A percentile compares a stretch with the other conserved stretches of the same genome.
Evolutionary conservation across 2,888 invertebrate species (phyloP).

Genomic region (Hirtodrosophila confusa): DNA sequence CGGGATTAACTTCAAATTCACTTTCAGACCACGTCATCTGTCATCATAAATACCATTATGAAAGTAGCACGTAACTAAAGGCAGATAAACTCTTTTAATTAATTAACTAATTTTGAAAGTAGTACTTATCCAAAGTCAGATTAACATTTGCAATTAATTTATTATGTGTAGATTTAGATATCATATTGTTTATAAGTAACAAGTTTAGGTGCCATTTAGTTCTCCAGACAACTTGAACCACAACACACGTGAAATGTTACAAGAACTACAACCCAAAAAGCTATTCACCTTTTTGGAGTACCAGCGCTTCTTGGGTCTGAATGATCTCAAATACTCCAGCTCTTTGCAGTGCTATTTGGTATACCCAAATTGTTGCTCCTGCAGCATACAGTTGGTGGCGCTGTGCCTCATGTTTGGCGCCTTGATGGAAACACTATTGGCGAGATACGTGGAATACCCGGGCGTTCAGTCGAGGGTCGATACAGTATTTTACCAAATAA

Average conservation of each 20-base stretch:
- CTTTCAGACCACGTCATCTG: no score
- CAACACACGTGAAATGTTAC: no score
- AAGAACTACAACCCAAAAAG: no score
- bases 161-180: background rate
- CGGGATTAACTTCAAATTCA: no score
- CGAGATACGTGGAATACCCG: background rate
- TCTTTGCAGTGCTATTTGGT: background rate
- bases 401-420: background rate
- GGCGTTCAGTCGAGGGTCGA: background rate
- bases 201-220: no score
- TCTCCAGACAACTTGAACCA: no score
- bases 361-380: background rate
- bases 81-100: no score
- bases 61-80: no score
- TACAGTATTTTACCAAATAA: background rate
- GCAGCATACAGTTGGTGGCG: background rate
- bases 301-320: conserved; percentile 5
- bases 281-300: background rate
- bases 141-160: no score
- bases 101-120: no score
- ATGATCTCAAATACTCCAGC: conserved; percentile 1
- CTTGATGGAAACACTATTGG: background rate
- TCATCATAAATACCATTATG: no score
- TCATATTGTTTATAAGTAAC: background rate
- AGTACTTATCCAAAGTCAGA: no score